Evolutionary conservation across 2,797 vertebrate genomes (phyloP).

Genomic region (Urosaurus nigricauda): DNA sequence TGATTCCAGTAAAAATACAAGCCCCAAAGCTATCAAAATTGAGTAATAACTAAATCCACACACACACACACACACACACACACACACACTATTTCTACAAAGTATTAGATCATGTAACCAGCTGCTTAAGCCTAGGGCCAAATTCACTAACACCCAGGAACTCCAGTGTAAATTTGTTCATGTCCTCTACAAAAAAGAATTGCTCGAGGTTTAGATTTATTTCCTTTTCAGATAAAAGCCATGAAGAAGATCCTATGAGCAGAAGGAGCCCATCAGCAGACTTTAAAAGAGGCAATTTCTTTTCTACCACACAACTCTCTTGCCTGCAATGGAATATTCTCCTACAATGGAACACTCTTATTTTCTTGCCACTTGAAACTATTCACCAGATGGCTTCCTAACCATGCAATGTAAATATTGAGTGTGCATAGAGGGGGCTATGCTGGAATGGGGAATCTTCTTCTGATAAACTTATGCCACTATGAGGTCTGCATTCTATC

Average conservation of each 20-base stretch:
- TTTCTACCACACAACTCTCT: too few relatives aligned
- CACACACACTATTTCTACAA: background rate
- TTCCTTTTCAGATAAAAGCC: background rate
- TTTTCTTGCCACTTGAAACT: too few relatives aligned
- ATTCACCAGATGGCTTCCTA: too few relatives aligned
- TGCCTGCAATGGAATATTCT: too few relatives aligned
- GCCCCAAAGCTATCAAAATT: background rate
- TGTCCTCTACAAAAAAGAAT: background rate
- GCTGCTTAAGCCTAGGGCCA: background rate
- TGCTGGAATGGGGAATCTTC: background rate
- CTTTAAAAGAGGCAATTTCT: too few relatives aligned
- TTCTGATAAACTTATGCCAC: background rate
- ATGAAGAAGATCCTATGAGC: too few relatives aligned
- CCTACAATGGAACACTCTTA: too few relatives aligned
- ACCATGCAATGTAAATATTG: too few relatives aligned
- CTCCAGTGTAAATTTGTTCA: background rate
- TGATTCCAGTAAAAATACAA: background rate
- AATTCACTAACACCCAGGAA: background rate
- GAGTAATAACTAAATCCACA: background rate
- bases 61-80: background rate
- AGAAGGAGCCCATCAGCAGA: too few relatives aligned
- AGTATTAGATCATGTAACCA: background rate
- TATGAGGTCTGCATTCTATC: background rate
- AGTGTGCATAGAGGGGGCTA: too few relatives aligned
- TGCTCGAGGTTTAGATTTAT: background rate